These are phyloP conservation scores for Lacanobia oleracea DNA, from an alignment of 2,888 invertebrate species.

Conservation along the genomic window DNA sequence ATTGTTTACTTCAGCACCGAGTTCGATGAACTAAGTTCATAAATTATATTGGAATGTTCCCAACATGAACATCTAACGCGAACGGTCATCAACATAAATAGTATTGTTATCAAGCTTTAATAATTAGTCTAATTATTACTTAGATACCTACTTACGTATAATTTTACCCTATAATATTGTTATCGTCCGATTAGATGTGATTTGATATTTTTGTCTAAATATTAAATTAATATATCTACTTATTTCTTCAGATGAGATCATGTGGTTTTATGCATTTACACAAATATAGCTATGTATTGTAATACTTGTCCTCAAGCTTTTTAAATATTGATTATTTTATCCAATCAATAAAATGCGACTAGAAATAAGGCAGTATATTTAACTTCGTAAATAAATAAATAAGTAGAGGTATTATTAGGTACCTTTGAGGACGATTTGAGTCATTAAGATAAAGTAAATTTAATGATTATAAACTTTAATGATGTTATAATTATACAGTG, in stretches of 20 bases:
- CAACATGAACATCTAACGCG: conserved; percentile 14
- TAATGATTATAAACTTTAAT: conserved; percentile 38
- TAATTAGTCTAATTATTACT: conserved; percentile 58
- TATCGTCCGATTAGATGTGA: conserved; percentile 60
- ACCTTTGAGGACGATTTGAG: conserved; percentile 40
- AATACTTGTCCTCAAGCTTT: conserved; percentile 52
- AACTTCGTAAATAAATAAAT: conserved; percentile 40
- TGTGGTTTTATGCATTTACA: conserved; percentile 56
- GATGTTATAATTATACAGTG: conserved; percentile 58
- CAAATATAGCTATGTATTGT: conserved; percentile 25
- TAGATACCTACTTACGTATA: conserved; percentile 52
- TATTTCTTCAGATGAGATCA: conserved; percentile 35
- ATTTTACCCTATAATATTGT: conserved; percentile 57
- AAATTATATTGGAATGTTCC: conserved; percentile 36
- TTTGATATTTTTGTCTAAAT: conserved; percentile 53
- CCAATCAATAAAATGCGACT: conserved; percentile 36
- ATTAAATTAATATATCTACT: conserved; percentile 27
- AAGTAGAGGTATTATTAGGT: conserved; percentile 37
- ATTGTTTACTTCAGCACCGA: conserved; percentile 37
- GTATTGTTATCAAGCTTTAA: conserved; percentile 66
- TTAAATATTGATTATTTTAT: conserved; percentile 38
- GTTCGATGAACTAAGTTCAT: conserved; percentile 48
- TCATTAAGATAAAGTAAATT: conserved; percentile 36
- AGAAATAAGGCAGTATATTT: conserved; percentile 32
- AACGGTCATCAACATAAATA: conserved; percentile 46